These are phyloP conservation scores for Stenodera caucasica DNA, from an alignment of 2,888 invertebrate genomes.

Conservation along the genomic window DNA sequence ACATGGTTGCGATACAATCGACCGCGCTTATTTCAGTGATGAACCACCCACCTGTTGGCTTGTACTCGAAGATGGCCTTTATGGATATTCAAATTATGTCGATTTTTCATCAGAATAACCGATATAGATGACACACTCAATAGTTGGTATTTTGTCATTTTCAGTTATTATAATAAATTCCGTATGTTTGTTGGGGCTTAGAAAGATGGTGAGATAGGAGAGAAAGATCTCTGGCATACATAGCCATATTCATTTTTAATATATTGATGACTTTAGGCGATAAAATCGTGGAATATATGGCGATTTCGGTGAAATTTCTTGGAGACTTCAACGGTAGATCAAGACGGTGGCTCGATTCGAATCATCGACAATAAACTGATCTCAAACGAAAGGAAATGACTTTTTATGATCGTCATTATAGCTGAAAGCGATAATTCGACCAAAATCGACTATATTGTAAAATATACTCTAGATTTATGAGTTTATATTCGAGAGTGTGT, in stretches of 20 bases:
- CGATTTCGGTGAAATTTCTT: neutral
- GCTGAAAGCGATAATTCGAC: conserved; percentile 7
- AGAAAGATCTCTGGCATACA: neutral
- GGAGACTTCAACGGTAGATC: no score
- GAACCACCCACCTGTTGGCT: conserved; percentile 18
- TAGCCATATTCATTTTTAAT: neutral
- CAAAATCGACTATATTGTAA: neutral
- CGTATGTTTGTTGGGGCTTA: neutral
- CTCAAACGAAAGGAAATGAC: conserved; percentile 3
- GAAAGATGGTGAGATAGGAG: neutral
- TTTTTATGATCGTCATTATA: conserved; percentile 3
- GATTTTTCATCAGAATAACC: conserved; percentile 5
- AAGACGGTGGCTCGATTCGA: neutral
- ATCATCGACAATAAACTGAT: neutral
- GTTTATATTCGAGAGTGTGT: neutral
- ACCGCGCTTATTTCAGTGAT: conserved; percentile 18
- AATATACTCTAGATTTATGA: conserved; percentile 5
- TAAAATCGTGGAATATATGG: neutral
- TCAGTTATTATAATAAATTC: neutral
- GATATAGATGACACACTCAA: neutral
- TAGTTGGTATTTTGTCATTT: neutral
- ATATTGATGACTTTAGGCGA: neutral
- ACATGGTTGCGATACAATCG: conserved; percentile 17
- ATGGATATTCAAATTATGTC: conserved; percentile 11
- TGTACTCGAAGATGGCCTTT: conserved; percentile 9